Conservation (phyloP, 2,113 vertebrate species). For the Barbus barbus region DNA sequence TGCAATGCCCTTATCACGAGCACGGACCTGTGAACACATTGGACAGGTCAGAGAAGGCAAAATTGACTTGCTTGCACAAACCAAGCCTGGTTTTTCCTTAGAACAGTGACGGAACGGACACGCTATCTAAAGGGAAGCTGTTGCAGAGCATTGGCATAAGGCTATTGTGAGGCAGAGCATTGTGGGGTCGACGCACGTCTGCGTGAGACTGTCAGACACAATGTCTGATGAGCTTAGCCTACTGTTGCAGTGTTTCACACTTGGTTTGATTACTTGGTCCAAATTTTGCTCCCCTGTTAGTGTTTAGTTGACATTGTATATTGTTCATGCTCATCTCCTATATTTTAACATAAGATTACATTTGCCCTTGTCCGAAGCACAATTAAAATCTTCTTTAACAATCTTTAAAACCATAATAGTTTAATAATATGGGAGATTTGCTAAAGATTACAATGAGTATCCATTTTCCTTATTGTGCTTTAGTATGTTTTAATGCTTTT, state of each 20-base stretch:
- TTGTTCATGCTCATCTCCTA: not conserved
- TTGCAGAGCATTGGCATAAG: conserved; percentile 14
- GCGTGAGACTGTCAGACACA: not conserved
- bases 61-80: conserved; percentile 29
- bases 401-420: not conserved
- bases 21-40: conserved; percentile 39
- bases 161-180: conserved; percentile 34
- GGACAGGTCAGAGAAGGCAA: conserved; percentile 17
- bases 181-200: conserved; percentile 28
- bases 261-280: not conserved
- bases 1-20: not conserved
- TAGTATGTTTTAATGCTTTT: not conserved
- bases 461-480: not conserved
- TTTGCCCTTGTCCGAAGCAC: not conserved
- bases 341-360: not conserved
- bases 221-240: conserved; percentile 17
- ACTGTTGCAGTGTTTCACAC: not conserved
- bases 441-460: no score
- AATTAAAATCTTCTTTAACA: no score
- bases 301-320: not conserved
- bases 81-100: conserved; percentile 33
- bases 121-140: conserved; percentile 24
- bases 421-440: not conserved
- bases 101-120: conserved; percentile 30
- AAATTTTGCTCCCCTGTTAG: not conserved